A percentile compares a stretch with the other conserved stretches of the same genome.
Evolutionary conservation across 2,797 vertebrate species (phyloP).

Genomic region (Gallinago nigripennis): DNA sequence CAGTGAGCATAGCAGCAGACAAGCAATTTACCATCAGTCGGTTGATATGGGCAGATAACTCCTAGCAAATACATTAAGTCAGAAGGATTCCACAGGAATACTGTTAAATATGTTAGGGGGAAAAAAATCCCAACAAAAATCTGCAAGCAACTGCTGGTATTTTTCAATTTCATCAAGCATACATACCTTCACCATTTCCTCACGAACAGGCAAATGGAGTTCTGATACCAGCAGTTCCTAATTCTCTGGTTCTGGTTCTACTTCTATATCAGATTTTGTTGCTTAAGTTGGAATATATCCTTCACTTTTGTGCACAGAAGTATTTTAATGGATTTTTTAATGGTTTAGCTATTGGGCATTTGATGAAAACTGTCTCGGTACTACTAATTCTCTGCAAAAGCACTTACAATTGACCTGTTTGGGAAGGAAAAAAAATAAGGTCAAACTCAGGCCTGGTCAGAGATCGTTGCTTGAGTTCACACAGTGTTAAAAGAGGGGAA

Average conservation of each 20-base stretch:
- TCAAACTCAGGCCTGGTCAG: not conserved
- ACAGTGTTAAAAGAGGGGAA: not conserved
- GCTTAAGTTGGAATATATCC: not conserved
- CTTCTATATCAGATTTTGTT: not conserved
- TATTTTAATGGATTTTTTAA: not conserved
- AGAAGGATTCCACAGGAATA: not conserved
- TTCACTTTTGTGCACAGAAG: not conserved
- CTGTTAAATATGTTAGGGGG: not conserved
- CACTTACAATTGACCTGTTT: not conserved
- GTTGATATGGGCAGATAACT: not conserved
- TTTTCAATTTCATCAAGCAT: not conserved
- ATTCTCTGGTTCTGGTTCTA: not conserved
- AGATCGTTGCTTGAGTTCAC: not conserved
- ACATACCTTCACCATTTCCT: not conserved
- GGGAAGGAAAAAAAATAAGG: not conserved
- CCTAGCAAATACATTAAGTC: not conserved
- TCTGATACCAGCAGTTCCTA: rapidly evolving
- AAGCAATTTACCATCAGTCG: not conserved
- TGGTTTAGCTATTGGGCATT: not conserved
- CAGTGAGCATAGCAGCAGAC: not conserved
- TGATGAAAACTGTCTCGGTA: not conserved
- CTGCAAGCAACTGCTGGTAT: not conserved
- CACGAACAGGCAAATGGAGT: not conserved
- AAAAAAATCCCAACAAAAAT: not conserved
- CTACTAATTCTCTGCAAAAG: not conserved